Evolutionary conservation across 1,140 invertebrate species (phyloP).

Genomic region (Nebria ingens): DNA sequence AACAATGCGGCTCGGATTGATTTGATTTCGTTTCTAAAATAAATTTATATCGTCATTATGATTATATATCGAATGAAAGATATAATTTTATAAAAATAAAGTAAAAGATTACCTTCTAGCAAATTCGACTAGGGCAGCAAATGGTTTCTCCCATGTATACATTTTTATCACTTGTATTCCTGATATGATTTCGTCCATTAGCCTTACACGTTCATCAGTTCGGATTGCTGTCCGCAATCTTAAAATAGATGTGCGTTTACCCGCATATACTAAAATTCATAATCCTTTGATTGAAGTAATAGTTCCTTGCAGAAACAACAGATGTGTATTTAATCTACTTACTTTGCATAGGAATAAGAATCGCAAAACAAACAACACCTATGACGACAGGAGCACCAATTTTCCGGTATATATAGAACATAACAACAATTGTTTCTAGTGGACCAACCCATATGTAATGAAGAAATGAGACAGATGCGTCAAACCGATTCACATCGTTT

Average conservation of each 20-base stretch:
- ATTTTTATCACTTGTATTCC: conserved; percentile 89
- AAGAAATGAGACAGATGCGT: conserved; percentile 55
- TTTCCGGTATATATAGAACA: conserved; percentile 63
- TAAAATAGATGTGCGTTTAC: conserved; percentile 54
- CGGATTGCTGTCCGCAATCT: conserved; percentile 55
- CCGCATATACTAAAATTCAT: conserved; percentile 48
- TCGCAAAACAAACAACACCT: conserved; percentile 64
- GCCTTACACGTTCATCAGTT: conserved; percentile 72
- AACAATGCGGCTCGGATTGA: conserved; percentile 31
- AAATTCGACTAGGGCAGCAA: conserved; percentile 50
- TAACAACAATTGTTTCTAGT: conserved; percentile 62
- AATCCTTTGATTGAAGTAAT: conserved; percentile 14
- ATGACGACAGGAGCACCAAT: conserved; percentile 64
- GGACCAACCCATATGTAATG: conserved; percentile 77
- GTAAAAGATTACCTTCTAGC: conserved; percentile 39
- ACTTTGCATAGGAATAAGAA: conserved; percentile 79
- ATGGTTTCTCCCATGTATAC: conserved; percentile 80
- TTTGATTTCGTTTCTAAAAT: conserved; percentile 30
- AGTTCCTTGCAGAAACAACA: conserved; percentile 14
- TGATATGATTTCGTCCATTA: conserved; percentile 85
- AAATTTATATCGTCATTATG: neutral
- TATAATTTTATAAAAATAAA: neutral
- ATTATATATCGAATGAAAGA: neutral
- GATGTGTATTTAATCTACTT: conserved; percentile 41
- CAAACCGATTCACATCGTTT: conserved; percentile 73